Conservation (phyloP, 2,113 vertebrate species). For the Microcebus murinus region DNA sequence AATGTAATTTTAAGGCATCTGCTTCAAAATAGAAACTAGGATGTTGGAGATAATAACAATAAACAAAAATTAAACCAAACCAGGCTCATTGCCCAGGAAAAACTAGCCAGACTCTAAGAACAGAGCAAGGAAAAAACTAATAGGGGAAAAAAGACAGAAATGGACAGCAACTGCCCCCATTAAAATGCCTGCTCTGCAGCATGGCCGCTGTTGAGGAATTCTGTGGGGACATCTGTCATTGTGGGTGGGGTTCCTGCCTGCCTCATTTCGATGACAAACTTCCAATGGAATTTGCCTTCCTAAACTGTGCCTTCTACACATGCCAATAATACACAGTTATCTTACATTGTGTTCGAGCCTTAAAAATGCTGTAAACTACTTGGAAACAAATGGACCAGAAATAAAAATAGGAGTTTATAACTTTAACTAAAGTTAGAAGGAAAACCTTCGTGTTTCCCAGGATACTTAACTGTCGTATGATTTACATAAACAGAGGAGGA, state of each 20-base stretch:
- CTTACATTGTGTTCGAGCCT: slow-evolving; percentile 33
- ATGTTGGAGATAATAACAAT: slow-evolving; percentile 71
- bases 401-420: slow-evolving; percentile 5
- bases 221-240: not conserved
- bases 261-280: not conserved
- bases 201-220: not conserved
- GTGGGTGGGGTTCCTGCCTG: slow-evolving; percentile 18
- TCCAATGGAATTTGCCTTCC: not conserved
- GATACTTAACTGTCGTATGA: slow-evolving; percentile 39
- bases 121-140: slow-evolving; percentile 33
- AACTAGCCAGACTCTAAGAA: slow-evolving; percentile 64
- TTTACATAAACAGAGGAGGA: slow-evolving; percentile 78
- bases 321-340: not conserved
- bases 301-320: not conserved
- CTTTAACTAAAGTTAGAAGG: slow-evolving; percentile 45
- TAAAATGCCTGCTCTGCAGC: not conserved
- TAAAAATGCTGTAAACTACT: slow-evolving; percentile 49
- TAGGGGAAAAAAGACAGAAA: not conserved
- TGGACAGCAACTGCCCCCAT: not conserved
- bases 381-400: slow-evolving; percentile 37
- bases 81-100: slow-evolving; percentile 65
- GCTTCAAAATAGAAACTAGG: slow-evolving; percentile 68
- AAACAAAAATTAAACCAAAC: slow-evolving; percentile 75
- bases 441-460: slow-evolving; percentile 63
- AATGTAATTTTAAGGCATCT: slow-evolving; percentile 67